These are phyloP conservation scores for Platysternon megacephalum DNA, from an alignment of 2,113 vertebrate genomes.

Conservation along the genomic window DNA sequence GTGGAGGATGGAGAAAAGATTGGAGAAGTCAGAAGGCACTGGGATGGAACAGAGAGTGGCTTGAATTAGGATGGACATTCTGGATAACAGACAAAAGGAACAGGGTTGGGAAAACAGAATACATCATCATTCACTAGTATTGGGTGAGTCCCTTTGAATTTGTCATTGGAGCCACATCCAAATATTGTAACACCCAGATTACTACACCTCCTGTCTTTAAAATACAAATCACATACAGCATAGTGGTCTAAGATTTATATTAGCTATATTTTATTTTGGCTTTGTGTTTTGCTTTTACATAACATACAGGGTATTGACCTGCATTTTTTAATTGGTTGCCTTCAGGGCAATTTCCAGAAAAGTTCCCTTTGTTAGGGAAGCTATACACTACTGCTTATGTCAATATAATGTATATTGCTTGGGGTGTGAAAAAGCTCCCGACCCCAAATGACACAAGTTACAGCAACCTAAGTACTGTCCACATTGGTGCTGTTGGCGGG, in stretches of 20 bases:
- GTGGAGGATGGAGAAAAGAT: background rate
- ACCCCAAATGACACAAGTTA: no score
- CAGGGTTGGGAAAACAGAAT: background rate
- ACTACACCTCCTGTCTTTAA: background rate
- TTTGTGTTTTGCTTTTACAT: background rate
- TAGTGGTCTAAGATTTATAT: background rate
- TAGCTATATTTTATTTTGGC: background rate
- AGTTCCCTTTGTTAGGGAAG: background rate
- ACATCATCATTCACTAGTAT: background rate
- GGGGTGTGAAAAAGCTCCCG: no score
- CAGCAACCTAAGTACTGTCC: no score
- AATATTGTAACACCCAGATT: background rate
- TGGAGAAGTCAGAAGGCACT: accelerated
- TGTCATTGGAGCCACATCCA: slow-evolving; percentile 4
- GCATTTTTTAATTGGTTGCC: background rate
- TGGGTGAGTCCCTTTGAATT: background rate
- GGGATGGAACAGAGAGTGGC: background rate
- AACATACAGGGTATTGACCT: background rate
- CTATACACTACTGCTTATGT: no score
- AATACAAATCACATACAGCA: background rate
- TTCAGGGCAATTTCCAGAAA: background rate
- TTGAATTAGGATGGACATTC: background rate
- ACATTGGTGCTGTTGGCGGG: no score
- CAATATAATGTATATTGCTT: no score
- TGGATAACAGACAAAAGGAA: background rate